Conservation (phyloP, 2,888 invertebrate species). For the Zaprionus obscuricornis region DNA sequence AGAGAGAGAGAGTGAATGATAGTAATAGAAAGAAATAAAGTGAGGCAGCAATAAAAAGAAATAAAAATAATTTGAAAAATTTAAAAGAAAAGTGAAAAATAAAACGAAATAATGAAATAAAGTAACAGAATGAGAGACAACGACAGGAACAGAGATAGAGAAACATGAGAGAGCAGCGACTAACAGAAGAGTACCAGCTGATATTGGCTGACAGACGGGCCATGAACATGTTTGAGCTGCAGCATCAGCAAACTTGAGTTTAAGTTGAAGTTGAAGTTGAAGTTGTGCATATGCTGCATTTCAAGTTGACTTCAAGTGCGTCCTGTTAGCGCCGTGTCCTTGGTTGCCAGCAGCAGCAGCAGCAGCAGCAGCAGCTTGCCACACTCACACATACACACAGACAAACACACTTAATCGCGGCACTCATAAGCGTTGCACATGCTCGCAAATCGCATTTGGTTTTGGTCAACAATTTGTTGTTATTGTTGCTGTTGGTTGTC, state of each 20-base stretch:
- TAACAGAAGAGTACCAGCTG: not conserved
- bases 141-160: not conserved
- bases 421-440: no score
- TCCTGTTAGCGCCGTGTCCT: no score
- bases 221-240: not conserved
- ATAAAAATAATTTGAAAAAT: not conserved
- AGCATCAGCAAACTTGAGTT: not conserved
- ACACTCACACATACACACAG: no score
- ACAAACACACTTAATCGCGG: no score
- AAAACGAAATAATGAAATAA: not conserved
- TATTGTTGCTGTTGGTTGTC: no score
- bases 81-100: not conserved
- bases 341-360: no score
- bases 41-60: not conserved
- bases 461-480: no score
- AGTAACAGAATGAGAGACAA: not conserved
- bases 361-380: no score
- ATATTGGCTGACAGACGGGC: conserved; percentile 1
- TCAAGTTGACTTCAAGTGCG: no score
- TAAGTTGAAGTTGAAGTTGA: no score
- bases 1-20: not conserved
- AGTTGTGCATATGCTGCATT: no score
- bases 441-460: no score
- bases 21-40: not conserved
- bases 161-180: not conserved